Evolutionary conservation across 2,797 vertebrate genomes (phyloP).

Genomic region (Muscicapa striata): DNA sequence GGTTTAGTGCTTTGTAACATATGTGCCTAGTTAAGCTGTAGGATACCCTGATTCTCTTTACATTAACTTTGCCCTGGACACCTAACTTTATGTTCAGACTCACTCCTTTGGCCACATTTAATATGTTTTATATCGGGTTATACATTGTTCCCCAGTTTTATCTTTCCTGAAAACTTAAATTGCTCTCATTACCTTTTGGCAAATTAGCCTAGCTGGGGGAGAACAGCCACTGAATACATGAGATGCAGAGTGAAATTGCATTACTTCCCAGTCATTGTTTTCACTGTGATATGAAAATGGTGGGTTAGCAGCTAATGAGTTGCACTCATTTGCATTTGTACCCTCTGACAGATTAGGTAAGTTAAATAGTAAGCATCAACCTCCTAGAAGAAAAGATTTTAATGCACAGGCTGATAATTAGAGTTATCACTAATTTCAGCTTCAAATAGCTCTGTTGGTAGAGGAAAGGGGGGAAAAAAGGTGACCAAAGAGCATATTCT

Average conservation of each 20-base stretch:
- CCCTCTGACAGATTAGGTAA: background rate
- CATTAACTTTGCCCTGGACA: background rate
- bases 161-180: background rate
- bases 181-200: background rate
- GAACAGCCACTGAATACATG: background rate
- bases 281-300: background rate
- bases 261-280: background rate
- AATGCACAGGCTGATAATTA: background rate
- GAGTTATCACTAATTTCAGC: background rate
- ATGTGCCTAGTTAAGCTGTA: background rate
- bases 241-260: background rate
- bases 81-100: background rate
- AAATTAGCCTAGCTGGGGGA: background rate
- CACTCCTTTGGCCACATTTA: background rate
- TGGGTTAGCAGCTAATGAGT: background rate
- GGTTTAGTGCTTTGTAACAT: background rate
- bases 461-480: background rate
- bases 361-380: background rate
- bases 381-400: background rate
- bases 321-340: background rate
- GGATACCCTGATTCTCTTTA: background rate
- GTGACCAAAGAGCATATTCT: background rate
- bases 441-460: background rate
- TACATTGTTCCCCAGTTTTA: background rate
- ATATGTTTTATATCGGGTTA: background rate